These are phyloP conservation scores for Scalopus aquaticus DNA, from an alignment of 2,113 vertebrate species.

Conservation along the genomic window DNA sequence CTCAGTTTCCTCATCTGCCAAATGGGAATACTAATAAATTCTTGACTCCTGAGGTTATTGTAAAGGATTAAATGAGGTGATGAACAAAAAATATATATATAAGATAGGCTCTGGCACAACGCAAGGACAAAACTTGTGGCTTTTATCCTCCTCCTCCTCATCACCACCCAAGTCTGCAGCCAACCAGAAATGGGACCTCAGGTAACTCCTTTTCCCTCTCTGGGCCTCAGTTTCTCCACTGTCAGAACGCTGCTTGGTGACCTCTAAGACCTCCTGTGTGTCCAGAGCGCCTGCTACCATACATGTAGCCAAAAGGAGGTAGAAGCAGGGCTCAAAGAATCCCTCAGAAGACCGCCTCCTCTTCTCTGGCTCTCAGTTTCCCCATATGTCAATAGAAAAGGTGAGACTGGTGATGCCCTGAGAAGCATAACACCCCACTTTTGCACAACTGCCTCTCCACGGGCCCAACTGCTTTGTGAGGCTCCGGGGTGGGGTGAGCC, in stretches of 20 bases:
- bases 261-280: accelerated
- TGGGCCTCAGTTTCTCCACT: background rate
- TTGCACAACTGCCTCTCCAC: accelerated
- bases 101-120: accelerated
- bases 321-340: background rate
- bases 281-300: background rate
- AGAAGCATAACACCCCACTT: background rate
- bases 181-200: background rate
- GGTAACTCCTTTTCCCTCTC: background rate
- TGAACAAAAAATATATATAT: background rate
- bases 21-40: background rate
- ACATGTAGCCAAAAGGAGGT: accelerated
- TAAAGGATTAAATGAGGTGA: no score
- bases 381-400: background rate
- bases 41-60: background rate
- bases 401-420: accelerated
- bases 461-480: background rate
- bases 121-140: no score
- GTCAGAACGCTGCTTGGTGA: background rate
- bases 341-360: background rate
- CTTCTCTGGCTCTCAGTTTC: background rate
- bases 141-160: accelerated
- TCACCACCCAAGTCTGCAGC: no score
- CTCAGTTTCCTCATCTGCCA: background rate
- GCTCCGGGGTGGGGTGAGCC: background rate